A percentile compares a stretch with the other conserved stretches of the same genome.
These are phyloP conservation scores for Heliconius melpomene DNA, from an alignment of 1,140 invertebrate genomes.

Conservation along the genomic window DNA sequence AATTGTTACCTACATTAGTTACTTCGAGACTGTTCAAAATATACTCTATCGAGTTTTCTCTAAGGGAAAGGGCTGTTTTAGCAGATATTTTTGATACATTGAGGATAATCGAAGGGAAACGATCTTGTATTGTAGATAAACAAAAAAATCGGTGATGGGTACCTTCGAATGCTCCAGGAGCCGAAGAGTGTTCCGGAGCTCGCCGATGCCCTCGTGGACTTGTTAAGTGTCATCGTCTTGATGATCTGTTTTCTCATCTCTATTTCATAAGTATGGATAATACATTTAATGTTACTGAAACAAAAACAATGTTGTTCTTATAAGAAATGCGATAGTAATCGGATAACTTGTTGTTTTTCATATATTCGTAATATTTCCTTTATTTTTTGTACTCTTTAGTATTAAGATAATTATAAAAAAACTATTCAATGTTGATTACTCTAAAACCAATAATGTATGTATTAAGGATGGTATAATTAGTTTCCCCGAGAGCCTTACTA, in stretches of 20 bases:
- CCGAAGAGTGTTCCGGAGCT: slow-evolving; percentile 35
- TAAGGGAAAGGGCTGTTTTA: slow-evolving; percentile 80
- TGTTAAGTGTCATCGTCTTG: slow-evolving; percentile 49
- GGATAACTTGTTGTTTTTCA: slow-evolving; percentile 80
- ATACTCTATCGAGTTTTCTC: slow-evolving; percentile 78
- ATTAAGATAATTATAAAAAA: slow-evolving; percentile 80
- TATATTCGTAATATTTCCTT: slow-evolving; percentile 81
- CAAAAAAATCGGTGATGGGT: slow-evolving; percentile 41
- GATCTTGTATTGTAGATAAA: slow-evolving; percentile 65
- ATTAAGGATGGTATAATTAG: slow-evolving; percentile 75
- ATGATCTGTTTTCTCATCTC: slow-evolving; percentile 59
- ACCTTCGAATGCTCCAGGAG: slow-evolving; percentile 39
- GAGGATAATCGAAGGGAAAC: slow-evolving; percentile 78
- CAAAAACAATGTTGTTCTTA: slow-evolving; percentile 79
- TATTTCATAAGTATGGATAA: slow-evolving; percentile 69
- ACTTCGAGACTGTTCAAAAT: slow-evolving; percentile 80
- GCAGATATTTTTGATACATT: slow-evolving; percentile 81
- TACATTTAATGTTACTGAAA: slow-evolving; percentile 75
- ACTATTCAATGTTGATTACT: slow-evolving; percentile 80
- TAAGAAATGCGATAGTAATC: slow-evolving; percentile 76
- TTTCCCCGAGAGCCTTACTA: slow-evolving; percentile 77
- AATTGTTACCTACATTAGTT: slow-evolving; percentile 81
- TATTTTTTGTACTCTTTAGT: slow-evolving; percentile 82
- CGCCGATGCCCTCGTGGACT: slow-evolving; percentile 41
- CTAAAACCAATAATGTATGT: slow-evolving; percentile 77